Conservation (phyloP, 2,797 vertebrate species). For the Sebastes variabilis region DNA sequence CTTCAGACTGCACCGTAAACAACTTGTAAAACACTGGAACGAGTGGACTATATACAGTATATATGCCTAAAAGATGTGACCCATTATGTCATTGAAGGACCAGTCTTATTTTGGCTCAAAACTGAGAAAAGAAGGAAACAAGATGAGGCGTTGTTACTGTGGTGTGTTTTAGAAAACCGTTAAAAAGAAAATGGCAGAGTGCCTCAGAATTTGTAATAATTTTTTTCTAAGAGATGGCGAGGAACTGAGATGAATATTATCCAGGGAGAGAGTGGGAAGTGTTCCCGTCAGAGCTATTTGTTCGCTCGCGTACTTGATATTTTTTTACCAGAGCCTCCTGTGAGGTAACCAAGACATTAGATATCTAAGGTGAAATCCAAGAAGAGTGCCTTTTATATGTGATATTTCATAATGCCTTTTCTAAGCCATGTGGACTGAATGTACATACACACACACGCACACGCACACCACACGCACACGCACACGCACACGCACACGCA, state of each 20-base stretch:
- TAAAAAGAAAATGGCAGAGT: neutral
- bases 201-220: neutral
- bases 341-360: slow-evolving; percentile 52
- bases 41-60: neutral
- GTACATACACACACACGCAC: neutral
- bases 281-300: slow-evolving; percentile 47
- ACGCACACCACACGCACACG: neutral
- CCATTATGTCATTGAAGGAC: neutral
- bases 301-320: slow-evolving; percentile 46
- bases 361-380: slow-evolving; percentile 58
- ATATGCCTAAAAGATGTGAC: neutral
- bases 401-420: slow-evolving; percentile 43
- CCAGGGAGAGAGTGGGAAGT: slow-evolving; percentile 50
- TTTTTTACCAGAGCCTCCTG: slow-evolving; percentile 45
- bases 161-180: neutral
- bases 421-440: slow-evolving; percentile 1
- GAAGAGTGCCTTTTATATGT: slow-evolving; percentile 28
- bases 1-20: too few species aligned
- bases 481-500: neutral
- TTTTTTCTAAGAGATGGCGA: neutral
- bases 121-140: neutral
- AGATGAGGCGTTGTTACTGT: neutral
- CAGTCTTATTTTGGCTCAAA: neutral
- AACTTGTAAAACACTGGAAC: too few species aligned
- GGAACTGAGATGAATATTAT: slow-evolving; percentile 34